phyloP scores from a whole-genome alignment of 35 echinoderm and acorn worm species.

The Holothuria glaberrima region DNA sequence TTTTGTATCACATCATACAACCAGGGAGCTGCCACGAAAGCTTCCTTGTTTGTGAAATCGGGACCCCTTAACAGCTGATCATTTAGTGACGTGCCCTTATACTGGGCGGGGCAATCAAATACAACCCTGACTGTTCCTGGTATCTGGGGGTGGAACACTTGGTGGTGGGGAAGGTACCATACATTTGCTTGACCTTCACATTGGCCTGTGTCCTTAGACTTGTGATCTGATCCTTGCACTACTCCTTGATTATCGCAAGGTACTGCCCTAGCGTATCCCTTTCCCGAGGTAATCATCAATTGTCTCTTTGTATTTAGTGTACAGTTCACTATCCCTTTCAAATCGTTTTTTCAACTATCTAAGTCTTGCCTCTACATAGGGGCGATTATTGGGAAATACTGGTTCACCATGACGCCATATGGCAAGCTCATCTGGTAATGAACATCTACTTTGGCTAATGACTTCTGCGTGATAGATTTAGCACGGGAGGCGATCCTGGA shows the following conservation, averaged over 20 bases:
- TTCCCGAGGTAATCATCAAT: slow-evolving; percentile 42
- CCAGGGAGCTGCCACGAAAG: too few relatives aligned
- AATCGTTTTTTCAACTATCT: slow-evolving; percentile 42
- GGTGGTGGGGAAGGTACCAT: slow-evolving; percentile 65
- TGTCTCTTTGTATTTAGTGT: slow-evolving; percentile 39
- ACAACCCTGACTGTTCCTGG: slow-evolving; percentile 59
- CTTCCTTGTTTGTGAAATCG: slow-evolving; percentile 32
- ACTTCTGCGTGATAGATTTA: not conserved
- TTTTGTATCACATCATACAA: too few relatives aligned
- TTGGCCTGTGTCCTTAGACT: slow-evolving; percentile 3
- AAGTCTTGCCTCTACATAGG: slow-evolving; percentile 44
- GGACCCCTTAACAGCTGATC: slow-evolving; percentile 9
- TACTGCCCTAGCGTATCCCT: slow-evolving; percentile 58
- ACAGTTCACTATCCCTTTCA: slow-evolving; percentile 19
- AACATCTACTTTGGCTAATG: not conserved
- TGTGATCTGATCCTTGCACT: slow-evolving; percentile 41
- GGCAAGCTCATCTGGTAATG: slow-evolving; percentile 50
- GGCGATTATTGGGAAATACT: slow-evolving; percentile 45
- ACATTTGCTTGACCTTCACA: slow-evolving; percentile 1
- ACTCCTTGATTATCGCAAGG: too few relatives aligned
- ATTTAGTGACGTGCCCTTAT: slow-evolving; percentile 1
- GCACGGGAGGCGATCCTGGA: too few relatives aligned
- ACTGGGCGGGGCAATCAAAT: slow-evolving; percentile 59
- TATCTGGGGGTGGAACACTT: slow-evolving; percentile 56
- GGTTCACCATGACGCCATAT: slow-evolving; percentile 40